Conservation (phyloP, 2,797 vertebrate species). For the Siniperca obscura region DNA sequence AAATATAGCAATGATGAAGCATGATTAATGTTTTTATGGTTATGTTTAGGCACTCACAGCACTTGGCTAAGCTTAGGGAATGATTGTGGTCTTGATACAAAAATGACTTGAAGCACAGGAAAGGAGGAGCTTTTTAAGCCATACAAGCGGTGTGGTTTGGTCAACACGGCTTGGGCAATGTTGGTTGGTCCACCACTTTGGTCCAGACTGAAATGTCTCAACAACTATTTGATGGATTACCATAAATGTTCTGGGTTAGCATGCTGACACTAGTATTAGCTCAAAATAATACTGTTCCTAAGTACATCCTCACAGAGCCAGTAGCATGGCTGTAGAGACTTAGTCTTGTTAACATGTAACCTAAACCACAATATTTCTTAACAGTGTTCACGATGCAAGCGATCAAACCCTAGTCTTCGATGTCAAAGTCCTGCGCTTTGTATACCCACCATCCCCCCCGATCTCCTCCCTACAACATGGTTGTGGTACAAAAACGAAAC, state of each 20-base stretch:
- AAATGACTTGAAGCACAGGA: background rate
- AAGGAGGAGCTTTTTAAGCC: background rate
- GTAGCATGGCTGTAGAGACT: too few species aligned
- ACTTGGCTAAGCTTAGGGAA: background rate
- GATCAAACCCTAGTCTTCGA: background rate
- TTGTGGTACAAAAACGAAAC: background rate
- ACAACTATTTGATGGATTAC: background rate
- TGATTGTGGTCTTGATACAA: background rate
- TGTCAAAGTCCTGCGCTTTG: background rate
- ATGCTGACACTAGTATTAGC: too few species aligned
- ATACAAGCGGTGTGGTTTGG: background rate
- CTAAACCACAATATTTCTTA: background rate
- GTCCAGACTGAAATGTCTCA: background rate
- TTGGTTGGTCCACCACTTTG: too few species aligned
- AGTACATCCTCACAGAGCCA: too few species aligned
- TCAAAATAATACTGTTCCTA: too few species aligned
- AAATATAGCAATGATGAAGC: background rate
- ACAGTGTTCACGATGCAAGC: background rate
- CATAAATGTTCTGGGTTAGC: too few species aligned
- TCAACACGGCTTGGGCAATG: too few species aligned
- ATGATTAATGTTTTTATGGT: background rate
- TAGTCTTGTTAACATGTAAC: too few species aligned
- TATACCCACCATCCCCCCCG: background rate
- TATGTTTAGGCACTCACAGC: background rate
- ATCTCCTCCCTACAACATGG: background rate